Evolutionary conservation across 2,797 vertebrate genomes (phyloP).

Genomic region (Morelia viridis): DNA sequence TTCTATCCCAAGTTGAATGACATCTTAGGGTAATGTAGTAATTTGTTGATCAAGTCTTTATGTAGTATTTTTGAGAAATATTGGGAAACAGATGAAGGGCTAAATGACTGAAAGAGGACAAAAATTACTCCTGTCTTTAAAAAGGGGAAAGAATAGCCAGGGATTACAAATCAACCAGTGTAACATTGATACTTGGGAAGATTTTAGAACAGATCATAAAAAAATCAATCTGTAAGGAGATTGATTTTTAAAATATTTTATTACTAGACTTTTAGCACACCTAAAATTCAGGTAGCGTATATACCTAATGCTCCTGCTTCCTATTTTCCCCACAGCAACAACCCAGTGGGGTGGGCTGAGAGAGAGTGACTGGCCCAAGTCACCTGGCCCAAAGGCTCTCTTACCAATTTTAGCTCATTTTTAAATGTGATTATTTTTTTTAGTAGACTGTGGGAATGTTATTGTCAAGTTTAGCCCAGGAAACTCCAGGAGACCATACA

Average conservation of each 20-base stretch:
- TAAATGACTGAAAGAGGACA: not conserved
- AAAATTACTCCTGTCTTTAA: not conserved
- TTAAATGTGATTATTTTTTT: too few species aligned
- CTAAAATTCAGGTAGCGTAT: not conserved
- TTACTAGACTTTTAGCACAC: not conserved
- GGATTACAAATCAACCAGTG: not conserved
- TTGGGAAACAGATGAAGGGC: not conserved
- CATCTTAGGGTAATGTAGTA: too few species aligned
- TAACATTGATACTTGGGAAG: not conserved
- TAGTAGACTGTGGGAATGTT: too few species aligned
- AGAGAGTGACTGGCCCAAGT: not conserved
- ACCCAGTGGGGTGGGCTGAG: not conserved
- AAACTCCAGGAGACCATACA: too few species aligned
- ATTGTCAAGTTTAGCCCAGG: too few species aligned
- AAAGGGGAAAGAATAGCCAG: not conserved
- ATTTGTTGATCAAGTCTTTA: too few species aligned
- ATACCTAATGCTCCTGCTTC: not conserved
- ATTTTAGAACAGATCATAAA: not conserved
- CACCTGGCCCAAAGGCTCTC: too few species aligned
- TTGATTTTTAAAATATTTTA: not conserved
- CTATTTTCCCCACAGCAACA: not conserved
- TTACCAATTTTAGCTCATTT: too few species aligned
- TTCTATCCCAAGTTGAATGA: not conserved
- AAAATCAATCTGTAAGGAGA: not conserved
- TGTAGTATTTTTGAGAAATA: too few species aligned